These are phyloP conservation scores for Malurus cyaneus DNA, from an alignment of 2,113 vertebrate species.

Conservation along the genomic window DNA sequence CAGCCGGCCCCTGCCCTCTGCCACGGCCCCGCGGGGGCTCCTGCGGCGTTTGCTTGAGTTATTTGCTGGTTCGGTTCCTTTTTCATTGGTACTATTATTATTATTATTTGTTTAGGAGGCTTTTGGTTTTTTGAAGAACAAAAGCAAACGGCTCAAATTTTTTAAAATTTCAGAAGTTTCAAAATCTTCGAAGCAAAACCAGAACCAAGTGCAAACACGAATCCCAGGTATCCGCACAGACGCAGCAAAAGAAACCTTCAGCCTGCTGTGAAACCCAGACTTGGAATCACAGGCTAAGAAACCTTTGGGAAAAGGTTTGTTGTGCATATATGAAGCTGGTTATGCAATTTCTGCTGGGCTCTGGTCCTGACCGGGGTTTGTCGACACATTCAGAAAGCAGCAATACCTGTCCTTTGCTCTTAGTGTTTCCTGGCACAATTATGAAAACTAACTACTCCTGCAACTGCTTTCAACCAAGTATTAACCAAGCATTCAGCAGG, in stretches of 20 bases:
- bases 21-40: background rate
- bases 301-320: background rate
- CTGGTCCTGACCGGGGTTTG: background rate
- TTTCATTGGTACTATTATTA: background rate
- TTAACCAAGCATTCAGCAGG: background rate
- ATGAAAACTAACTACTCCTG: background rate
- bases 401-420: background rate
- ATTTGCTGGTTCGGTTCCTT: too few species aligned
- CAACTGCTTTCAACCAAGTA: background rate
- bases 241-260: accelerated
- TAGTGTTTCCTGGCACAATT: background rate
- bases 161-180: background rate
- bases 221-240: accelerated
- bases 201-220: accelerated
- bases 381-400: background rate
- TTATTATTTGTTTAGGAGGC: too few species aligned
- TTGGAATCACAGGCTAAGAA: background rate
- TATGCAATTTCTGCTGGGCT: background rate
- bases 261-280: accelerated
- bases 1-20: accelerated
- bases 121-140: background rate
- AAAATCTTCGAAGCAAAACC: accelerated
- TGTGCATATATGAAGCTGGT: background rate
- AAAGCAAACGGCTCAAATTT: background rate
- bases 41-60: background rate